Conservation (phyloP, 2,113 vertebrate species). For the Hiodon alosoides region DNA sequence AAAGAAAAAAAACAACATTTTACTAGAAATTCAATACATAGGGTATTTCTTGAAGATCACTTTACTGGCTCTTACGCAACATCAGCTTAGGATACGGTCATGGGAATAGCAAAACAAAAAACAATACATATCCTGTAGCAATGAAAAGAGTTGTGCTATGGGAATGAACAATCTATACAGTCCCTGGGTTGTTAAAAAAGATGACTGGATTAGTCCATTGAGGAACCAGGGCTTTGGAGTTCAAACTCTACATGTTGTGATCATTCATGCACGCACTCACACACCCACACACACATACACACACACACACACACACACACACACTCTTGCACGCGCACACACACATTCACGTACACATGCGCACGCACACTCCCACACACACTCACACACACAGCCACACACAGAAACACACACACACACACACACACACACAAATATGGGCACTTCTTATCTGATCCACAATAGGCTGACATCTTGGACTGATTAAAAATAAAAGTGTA, state of each 20-base stretch:
- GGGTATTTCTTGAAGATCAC: neutral
- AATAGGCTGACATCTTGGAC: neutral
- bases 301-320: too few species aligned
- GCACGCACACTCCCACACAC: too few species aligned
- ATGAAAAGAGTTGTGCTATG: neutral
- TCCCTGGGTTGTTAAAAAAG: neutral
- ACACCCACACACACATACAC: neutral
- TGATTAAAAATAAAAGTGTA: neutral
- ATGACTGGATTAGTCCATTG: neutral
- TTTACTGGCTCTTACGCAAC: neutral
- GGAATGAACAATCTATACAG: neutral
- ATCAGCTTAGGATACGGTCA: constrained; percentile 2
- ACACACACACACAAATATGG: too few species aligned
- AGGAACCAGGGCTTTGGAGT: neutral
- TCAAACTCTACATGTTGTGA: neutral
- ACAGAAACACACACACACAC: too few species aligned
- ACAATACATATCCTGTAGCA: neutral
- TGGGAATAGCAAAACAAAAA: neutral
- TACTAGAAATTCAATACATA: neutral
- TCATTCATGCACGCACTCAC: neutral
- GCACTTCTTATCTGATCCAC: too few species aligned
- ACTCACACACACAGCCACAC: too few species aligned
- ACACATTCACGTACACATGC: too few species aligned
- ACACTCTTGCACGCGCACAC: too few species aligned
- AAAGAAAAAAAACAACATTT: neutral